phyloP scores from a whole-genome alignment of 2,888 invertebrate genomes.

The Incurvaria masculella region DNA sequence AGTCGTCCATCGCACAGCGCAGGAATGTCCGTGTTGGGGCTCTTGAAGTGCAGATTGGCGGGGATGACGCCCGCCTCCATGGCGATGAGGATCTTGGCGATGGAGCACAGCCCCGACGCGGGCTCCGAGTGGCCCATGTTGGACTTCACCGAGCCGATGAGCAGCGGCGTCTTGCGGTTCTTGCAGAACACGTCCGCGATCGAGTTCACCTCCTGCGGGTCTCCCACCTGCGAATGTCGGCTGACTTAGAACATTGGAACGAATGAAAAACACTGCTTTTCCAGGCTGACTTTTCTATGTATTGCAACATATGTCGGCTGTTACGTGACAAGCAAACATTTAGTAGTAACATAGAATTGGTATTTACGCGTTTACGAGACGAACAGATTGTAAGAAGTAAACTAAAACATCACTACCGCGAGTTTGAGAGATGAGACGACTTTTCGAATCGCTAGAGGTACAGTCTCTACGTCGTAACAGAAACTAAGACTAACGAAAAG shows the following conservation, averaged over 20 bases:
- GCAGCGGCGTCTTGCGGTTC: slow-evolving; percentile 71
- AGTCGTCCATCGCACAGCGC: slow-evolving; percentile 87
- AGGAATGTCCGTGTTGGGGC: slow-evolving; percentile 87
- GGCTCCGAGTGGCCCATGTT: slow-evolving; percentile 99
- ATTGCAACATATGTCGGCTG: neutral
- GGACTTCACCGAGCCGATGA: slow-evolving; percentile 95
- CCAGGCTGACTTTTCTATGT: too few relatives aligned
- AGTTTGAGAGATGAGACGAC: too few relatives aligned
- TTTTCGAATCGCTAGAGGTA: too few relatives aligned
- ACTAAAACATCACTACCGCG: too few relatives aligned
- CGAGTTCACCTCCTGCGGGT: slow-evolving; percentile 96
- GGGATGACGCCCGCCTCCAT: slow-evolving; percentile 92
- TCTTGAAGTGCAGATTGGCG: slow-evolving; percentile 83
- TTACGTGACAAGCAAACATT: neutral
- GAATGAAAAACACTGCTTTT: too few relatives aligned
- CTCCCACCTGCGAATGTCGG: slow-evolving; percentile 66
- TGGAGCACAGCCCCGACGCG: slow-evolving; percentile 84
- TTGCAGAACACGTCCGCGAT: slow-evolving; percentile 90
- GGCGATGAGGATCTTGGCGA: slow-evolving; percentile 88
- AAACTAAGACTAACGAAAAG: too few relatives aligned
- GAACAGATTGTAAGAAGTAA: too few relatives aligned
- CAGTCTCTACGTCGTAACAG: too few relatives aligned
- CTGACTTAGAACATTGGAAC: neutral
- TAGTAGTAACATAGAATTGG: neutral
- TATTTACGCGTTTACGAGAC: too few relatives aligned